A percentile compares a stretch with the other conserved stretches of the same genome.
These are phyloP conservation scores for Ctenicera cuprea DNA, from an alignment of 2,888 invertebrate genomes.

Conservation along the genomic window DNA sequence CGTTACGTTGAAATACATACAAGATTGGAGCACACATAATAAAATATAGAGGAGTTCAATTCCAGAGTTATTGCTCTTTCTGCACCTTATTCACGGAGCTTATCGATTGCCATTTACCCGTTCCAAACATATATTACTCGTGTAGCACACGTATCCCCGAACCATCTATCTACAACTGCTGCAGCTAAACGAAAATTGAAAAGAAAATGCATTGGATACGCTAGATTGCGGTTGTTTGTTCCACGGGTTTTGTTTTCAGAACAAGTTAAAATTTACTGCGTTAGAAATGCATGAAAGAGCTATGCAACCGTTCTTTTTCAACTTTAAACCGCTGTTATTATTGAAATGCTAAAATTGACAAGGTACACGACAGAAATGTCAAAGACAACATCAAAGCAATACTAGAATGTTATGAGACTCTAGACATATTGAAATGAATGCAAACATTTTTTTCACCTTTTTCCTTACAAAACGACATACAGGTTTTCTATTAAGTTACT, in stretches of 20 bases:
- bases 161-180: constrained; percentile 55
- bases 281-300: background rate
- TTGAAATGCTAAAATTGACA: background rate
- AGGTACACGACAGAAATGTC: background rate
- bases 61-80: constrained; percentile 60
- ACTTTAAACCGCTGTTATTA: background rate
- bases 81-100: constrained; percentile 60
- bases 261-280: constrained; percentile 33
- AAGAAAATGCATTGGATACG: constrained; percentile 50
- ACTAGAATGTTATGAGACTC: no score
- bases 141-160: constrained; percentile 57
- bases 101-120: constrained; percentile 63
- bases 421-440: no score
- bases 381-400: no score
- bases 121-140: constrained; percentile 60
- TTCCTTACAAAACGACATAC: no score
- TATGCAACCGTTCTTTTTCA: background rate
- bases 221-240: constrained; percentile 47
- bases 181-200: constrained; percentile 54
- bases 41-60: constrained; percentile 58
- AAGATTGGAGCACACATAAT: constrained; percentile 49
- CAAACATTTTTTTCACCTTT: no score
- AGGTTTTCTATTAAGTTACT: no score
- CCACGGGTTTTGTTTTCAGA: constrained; percentile 30
- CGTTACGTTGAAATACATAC: constrained; percentile 21